Evolutionary conservation across 2,113 vertebrate genomes (phyloP).

Genomic region (Herpetotheres cachinnans): DNA sequence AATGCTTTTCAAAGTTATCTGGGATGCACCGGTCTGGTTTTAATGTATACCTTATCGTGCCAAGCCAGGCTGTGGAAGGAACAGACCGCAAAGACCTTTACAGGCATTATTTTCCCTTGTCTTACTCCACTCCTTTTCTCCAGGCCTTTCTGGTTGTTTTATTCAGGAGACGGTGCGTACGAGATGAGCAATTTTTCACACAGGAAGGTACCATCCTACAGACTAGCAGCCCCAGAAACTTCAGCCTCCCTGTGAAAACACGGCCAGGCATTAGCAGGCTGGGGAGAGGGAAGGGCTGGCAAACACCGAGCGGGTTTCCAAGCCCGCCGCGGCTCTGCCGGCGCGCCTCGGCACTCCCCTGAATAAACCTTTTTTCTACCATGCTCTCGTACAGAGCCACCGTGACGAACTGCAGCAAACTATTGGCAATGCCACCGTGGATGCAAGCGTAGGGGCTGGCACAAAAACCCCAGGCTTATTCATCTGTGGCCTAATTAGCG

Average conservation of each 20-base stretch:
- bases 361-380: background rate
- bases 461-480: background rate
- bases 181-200: background rate
- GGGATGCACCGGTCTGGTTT: background rate
- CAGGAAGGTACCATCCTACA: background rate
- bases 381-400: background rate
- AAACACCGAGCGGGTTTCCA: background rate
- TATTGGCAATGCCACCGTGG: rapidly evolving
- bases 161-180: background rate
- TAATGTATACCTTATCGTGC: background rate
- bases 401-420: background rate
- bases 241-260: background rate
- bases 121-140: background rate
- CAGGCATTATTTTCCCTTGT: background rate
- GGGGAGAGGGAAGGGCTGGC: background rate
- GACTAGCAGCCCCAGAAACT: background rate
- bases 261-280: background rate
- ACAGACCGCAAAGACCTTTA: background rate
- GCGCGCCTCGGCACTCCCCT: background rate
- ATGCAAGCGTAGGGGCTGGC: background rate
- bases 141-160: background rate
- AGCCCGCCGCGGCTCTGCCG: background rate
- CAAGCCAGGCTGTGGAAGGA: background rate
- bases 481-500: background rate
- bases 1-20: background rate